Evolutionary conservation across 2,797 vertebrate genomes (phyloP).

Genomic region (Ctenochaetus hawaiiensis): DNA sequence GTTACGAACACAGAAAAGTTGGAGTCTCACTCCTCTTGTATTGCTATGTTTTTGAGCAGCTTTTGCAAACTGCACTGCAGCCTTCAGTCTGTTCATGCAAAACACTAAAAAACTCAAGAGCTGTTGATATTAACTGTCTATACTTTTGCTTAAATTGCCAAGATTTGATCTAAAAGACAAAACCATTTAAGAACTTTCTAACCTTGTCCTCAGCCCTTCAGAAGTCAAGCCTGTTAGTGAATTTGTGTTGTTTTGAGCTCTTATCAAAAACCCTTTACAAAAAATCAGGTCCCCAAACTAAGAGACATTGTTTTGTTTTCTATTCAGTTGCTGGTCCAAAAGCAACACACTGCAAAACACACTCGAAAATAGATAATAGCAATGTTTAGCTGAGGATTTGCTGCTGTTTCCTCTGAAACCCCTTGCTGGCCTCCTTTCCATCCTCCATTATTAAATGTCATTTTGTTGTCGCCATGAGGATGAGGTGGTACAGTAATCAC

Average conservation of each 20-base stretch:
- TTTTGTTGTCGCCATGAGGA: slow-evolving; percentile 38
- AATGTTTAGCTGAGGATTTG: slow-evolving; percentile 2
- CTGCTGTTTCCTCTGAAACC: neutral
- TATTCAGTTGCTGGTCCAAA: neutral
- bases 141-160: neutral
- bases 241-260: neutral
- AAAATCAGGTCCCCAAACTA: neutral
- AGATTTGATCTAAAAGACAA: neutral
- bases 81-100: slow-evolving; percentile 8
- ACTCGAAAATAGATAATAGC: slow-evolving; percentile 25
- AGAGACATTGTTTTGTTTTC: neutral
- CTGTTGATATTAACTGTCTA: neutral
- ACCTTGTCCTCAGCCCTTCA: neutral
- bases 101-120: slow-evolving; percentile 7
- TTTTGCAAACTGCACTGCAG: neutral
- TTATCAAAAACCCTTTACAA: neutral
- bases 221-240: neutral
- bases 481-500: slow-evolving; percentile 36
- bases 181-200: neutral
- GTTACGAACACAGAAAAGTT: slow-evolving; percentile 44
- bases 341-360: neutral
- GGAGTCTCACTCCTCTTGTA: slow-evolving; percentile 14
- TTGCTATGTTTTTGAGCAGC: slow-evolving; percentile 25
- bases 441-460: slow-evolving; percentile 60
- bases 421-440: slow-evolving; percentile 19